Base-by-base conservation (phyloP, 2,113 vertebrate genomes). In the Andinoacara biseriatus region DNA sequence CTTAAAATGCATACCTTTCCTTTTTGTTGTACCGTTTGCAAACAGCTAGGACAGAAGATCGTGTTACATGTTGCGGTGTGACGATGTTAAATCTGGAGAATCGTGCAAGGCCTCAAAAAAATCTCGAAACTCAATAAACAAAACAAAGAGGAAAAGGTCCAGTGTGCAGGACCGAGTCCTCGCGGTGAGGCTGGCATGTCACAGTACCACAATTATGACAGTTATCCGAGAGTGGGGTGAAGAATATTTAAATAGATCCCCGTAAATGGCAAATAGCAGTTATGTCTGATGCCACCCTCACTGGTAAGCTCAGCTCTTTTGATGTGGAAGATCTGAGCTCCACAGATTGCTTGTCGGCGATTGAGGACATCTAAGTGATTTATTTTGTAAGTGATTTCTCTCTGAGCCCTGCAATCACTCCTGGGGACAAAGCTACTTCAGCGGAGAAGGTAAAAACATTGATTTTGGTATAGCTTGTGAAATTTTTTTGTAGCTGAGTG, bases 281-380 rank as follows among this genome's bases (percentile, higher is more conserved):
- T 69, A 49, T 49, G 15, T 29, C 65, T 69, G 65, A 49, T 52
- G 10, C 43, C 43, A 29, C 29, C 10, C 18, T 69, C 29, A 29
- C 24, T 74, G 20, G 26, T n/a, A 22, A 56, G 49, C 69, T 74
- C 13, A 57, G 52, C 17, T 57, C 52, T 56, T 57, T 74, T 56
- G 49, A 24, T 17, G 31, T 57, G 69, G 35, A 69, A 52, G 43
- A 69, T 52, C 65, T 52, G 65, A 69, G 65, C 65, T 52, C 65
- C 5, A 2, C 24, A 1, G 65, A 69, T 69, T 31, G 43, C 54
- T 35, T 54, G 40, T 2, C 58, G 38, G 52, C 33, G 75, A 74
- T n/a, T 11, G 22, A 40, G 20, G 35, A 81, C 7, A 7, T 76
- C 17, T 9, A 40, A 56, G 80, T 76, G 22, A 76, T 76, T 89